A percentile compares a stretch with the other conserved stretches of the same genome.
Evolutionary conservation across 1,140 invertebrate genomes (phyloP).

Genomic region (Cecropterus lyciades): DNA sequence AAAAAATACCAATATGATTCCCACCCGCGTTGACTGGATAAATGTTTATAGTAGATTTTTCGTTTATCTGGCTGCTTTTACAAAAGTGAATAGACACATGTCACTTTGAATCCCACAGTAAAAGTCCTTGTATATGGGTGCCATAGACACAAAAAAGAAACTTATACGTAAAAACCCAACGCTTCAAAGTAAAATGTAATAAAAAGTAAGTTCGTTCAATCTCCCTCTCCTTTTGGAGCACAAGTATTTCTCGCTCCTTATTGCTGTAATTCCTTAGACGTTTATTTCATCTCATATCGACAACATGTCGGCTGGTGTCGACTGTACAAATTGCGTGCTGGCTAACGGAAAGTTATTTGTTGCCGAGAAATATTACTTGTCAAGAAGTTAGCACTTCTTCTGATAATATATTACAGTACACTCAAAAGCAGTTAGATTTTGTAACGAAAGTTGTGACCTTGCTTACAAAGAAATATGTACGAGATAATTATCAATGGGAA

Average conservation of each 20-base stretch:
- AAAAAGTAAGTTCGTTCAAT: neutral
- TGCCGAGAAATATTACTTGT: slow-evolving; percentile 21
- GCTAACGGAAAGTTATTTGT: slow-evolving; percentile 17
- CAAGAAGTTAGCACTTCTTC: slow-evolving; percentile 19
- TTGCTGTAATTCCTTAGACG: slow-evolving; percentile 8
- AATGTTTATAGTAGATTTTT: too few relatives aligned
- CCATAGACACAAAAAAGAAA: too few relatives aligned
- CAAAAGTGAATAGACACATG: too few relatives aligned
- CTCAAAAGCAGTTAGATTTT: neutral
- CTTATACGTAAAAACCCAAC: too few relatives aligned
- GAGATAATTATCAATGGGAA: too few relatives aligned
- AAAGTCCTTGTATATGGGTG: too few relatives aligned
- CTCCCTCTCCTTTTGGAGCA: neutral
- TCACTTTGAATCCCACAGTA: too few relatives aligned
- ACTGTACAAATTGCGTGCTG: slow-evolving; percentile 15
- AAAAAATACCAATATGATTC: too few relatives aligned
- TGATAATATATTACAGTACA: slow-evolving; percentile 11
- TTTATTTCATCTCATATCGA: slow-evolving; percentile 15
- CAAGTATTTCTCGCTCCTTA: neutral
- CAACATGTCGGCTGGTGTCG: slow-evolving; percentile 13
- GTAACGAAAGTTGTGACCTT: neutral
- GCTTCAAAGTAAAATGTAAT: neutral
- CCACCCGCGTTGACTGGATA: too few relatives aligned
- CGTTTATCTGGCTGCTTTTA: too few relatives aligned
- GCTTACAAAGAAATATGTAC: too few relatives aligned